Percentiles rank a stretch among this genome's conserved stretches.
phyloP scores from a whole-genome alignment of 2,888 invertebrate genomes.

The Sinhomidia bicolor region DNA sequence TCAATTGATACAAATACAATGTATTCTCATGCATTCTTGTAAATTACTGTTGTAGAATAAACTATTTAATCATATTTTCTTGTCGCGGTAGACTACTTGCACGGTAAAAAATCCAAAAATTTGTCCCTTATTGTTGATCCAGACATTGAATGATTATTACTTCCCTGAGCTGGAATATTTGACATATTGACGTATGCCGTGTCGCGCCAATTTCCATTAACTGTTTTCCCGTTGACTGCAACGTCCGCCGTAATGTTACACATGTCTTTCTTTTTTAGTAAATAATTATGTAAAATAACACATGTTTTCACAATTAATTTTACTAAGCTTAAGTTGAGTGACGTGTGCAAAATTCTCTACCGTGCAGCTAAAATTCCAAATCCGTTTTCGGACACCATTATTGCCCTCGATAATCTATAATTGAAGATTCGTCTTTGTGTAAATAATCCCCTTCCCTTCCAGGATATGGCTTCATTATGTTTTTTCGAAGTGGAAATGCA shows the following conservation, averaged over 20 bases:
- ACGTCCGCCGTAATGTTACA: not conserved
- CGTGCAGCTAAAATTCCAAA: conserved; percentile 73
- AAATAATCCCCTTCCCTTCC: not conserved
- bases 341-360: conserved; percentile 47
- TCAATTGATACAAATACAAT: not conserved
- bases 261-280: not conserved
- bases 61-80: too few relatives aligned
- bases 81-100: too few relatives aligned
- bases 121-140: not conserved
- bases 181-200: not conserved
- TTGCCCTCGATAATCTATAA: conserved; percentile 71
- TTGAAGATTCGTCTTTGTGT: conserved; percentile 66
- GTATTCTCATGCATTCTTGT: too few relatives aligned
- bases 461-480: conserved; percentile 73
- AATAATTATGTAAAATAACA: not conserved
- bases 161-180: not conserved
- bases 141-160: not conserved
- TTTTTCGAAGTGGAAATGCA: conserved; percentile 66
- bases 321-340: not conserved
- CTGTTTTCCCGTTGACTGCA: not conserved
- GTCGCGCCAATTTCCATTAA: not conserved
- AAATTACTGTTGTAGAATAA: too few relatives aligned
- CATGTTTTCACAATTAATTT: not conserved
- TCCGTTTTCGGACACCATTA: conserved; percentile 70
- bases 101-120: not conserved